phyloP scores from a whole-genome alignment of 2,113 vertebrate genomes.

The Apeltes quadracus region DNA sequence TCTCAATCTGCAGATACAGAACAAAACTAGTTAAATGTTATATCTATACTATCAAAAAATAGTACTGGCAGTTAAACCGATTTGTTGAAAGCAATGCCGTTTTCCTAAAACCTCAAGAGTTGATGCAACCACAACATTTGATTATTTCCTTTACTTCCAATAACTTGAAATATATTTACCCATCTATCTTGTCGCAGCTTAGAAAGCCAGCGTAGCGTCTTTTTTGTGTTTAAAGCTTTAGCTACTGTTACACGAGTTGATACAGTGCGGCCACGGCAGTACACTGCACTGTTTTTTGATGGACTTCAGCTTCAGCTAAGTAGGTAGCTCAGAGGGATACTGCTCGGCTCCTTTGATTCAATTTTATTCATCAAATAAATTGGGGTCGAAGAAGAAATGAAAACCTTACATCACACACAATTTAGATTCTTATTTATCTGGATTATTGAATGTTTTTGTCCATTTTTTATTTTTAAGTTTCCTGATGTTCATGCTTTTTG shows the following conservation, averaged over 20 bases:
- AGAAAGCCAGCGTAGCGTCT: background rate
- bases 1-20: conserved; percentile 34
- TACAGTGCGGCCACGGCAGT: background rate
- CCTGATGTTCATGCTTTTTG: background rate
- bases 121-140: background rate
- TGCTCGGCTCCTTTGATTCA: background rate
- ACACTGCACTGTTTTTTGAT: background rate
- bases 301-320: background rate
- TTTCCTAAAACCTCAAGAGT: background rate
- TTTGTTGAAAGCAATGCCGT: background rate
- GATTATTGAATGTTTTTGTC: background rate
- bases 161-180: background rate
- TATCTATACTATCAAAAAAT: background rate
- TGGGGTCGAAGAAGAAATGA: background rate
- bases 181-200: background rate
- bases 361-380: background rate
- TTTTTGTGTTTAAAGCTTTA: background rate
- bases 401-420: background rate
- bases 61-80: background rate
- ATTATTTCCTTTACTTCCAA: background rate
- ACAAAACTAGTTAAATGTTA: background rate
- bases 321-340: background rate
- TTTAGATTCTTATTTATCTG: background rate
- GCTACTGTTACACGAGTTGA: background rate
- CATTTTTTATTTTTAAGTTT: background rate